phyloP scores from a whole-genome alignment of 2,888 invertebrate genomes.

The Drosophila merina region DNA sequence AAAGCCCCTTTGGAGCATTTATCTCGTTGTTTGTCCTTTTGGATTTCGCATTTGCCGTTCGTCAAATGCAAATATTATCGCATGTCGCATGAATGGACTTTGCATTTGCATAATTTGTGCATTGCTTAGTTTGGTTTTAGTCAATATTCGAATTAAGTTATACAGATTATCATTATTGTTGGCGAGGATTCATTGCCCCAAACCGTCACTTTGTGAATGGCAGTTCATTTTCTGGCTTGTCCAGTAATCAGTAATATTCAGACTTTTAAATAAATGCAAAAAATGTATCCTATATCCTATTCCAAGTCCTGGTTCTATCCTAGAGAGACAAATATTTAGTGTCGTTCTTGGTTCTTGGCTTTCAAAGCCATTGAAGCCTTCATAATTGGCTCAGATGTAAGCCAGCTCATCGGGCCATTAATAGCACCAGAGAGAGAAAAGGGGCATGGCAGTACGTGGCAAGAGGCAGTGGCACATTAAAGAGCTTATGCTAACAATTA shows the following conservation, averaged over 20 bases:
- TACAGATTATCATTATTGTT: constrained; percentile 40
- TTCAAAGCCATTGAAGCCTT: constrained; percentile 28
- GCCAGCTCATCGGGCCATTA: constrained; percentile 50
- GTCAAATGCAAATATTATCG: constrained; percentile 58
- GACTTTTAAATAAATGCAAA: background rate
- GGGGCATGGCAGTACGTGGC: too few relatives aligned
- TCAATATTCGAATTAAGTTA: constrained; percentile 44
- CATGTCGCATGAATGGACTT: constrained; percentile 30
- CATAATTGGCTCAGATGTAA: constrained; percentile 66
- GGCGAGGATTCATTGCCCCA: too few relatives aligned
- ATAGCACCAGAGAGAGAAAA: constrained; percentile 7
- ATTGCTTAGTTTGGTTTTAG: constrained; percentile 36
- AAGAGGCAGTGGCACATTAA: constrained; percentile 45
- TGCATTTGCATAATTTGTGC: constrained; percentile 43
- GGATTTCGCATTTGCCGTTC: constrained; percentile 4
- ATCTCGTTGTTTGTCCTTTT: constrained; percentile 10
- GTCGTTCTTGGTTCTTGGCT: constrained; percentile 4
- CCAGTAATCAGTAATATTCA: background rate
- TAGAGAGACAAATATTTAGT: too few relatives aligned
- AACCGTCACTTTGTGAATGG: too few relatives aligned
- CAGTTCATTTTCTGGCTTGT: too few relatives aligned
- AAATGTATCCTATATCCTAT: too few relatives aligned
- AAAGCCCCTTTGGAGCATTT: constrained; percentile 19
- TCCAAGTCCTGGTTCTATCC: too few relatives aligned
- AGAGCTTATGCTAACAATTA: constrained; percentile 73